Base-by-base conservation (phyloP, 2,888 invertebrate genomes). In the Theretra japonica region DNA sequence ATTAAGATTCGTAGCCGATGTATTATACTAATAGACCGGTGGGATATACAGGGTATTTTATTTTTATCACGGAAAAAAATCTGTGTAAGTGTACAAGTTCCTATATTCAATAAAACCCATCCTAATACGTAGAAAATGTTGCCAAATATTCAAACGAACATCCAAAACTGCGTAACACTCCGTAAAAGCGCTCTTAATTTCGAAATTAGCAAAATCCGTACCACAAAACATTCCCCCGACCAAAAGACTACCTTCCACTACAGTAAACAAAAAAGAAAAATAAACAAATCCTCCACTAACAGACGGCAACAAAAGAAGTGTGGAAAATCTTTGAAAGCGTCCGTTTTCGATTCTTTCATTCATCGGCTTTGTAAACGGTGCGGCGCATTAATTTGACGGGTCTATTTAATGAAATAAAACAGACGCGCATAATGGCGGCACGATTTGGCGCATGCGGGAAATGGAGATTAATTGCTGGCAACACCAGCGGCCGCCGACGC, bases 401-500 rank as follows among this genome's bases (percentile, higher is more conserved):
- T 89, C 90, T 88, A 88, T 91, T 93, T 92, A 93, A 91, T 92
- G 90, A 92, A 92, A 93, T 92, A 92, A 93, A 93, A 92, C 90
- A 91, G 88, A 87, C 72, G 85, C 82, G 84, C 82, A 88, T 91
- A 91, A 91, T 90, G 88, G 90, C 86, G 86, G 85, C 83, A 88
- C 89, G 90, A 92, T 92, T 91, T 90, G 89, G 88, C 88, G 89
- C 88, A 88, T 89, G 90, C 86, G 87, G 90, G 86, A 89, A 93
- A 93, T 93, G 90, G 92, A 94, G 91, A 94, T 92, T 93, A 92
- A 94, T 93, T 86, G 87, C 87, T 88, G 88, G 90, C 85, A 90
- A 88, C 90, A 90, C 89, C 87, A 85, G 86, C 85, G 83, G 84
- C 82, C 80, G 83, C 84, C 82, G 81, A 79, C 77, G 58, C 58